Percentiles rank a stretch among this genome's conserved stretches.
phyloP scores from a whole-genome alignment of 1,140 invertebrate species.

The Potamilus streckersoni region DNA sequence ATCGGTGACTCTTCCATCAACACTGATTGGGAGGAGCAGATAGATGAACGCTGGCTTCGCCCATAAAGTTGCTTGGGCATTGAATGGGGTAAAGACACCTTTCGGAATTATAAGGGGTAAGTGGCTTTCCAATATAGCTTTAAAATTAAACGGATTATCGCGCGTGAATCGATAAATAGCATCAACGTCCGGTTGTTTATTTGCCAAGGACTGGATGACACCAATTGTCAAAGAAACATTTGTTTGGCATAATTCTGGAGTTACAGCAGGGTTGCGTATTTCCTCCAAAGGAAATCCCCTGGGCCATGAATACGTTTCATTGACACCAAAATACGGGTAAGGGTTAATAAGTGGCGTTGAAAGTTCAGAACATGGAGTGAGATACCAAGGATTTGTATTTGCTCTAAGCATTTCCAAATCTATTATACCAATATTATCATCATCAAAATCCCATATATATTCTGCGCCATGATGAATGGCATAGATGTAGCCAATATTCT shows the following conservation, averaged over 20 bases:
- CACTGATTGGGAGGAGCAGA: conserved; percentile 10
- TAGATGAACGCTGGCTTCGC: conserved; percentile 6
- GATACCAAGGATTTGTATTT: neutral
- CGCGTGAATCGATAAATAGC: conserved; percentile 21
- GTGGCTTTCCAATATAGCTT: neutral
- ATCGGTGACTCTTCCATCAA: too few relatives aligned
- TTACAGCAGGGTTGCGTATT: neutral
- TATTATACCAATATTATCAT: conserved; percentile 6
- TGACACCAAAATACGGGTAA: conserved; percentile 14
- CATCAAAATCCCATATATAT: neutral
- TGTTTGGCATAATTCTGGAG: neutral
- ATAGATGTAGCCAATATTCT: conserved; percentile 15
- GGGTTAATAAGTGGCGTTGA: neutral
- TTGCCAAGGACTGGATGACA: conserved; percentile 25
- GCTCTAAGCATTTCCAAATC: neutral
- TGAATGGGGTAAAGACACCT: conserved; percentile 21
- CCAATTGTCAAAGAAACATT: conserved; percentile 1
- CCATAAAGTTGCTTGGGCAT: conserved; percentile 28
- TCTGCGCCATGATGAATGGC: conserved; percentile 25
- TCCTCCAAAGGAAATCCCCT: too few relatives aligned
- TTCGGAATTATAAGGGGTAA: conserved; percentile 9
- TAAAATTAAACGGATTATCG: conserved; percentile 14
- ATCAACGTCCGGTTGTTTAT: too few relatives aligned
- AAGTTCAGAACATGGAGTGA: neutral
- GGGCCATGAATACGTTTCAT: too few relatives aligned